A percentile compares a stretch with the other conserved stretches of the same genome.
Evolutionary conservation across 1,140 invertebrate species (phyloP).

Genomic region (Sitophilus oryzae): DNA sequence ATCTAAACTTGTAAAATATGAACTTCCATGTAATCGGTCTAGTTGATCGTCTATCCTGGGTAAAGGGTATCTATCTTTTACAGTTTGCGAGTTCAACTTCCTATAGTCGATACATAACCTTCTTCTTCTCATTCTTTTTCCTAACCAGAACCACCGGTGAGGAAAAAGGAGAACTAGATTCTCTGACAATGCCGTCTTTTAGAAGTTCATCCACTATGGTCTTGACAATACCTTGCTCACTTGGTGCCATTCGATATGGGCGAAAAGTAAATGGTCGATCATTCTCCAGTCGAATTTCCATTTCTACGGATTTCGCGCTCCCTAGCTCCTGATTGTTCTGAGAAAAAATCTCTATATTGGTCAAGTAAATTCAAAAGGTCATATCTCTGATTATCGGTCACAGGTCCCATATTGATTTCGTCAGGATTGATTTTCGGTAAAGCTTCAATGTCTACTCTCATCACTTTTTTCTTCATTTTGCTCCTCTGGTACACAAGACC

Average conservation of each 20-base stretch:
- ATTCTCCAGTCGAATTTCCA: too few species aligned
- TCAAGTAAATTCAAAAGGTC: too few species aligned
- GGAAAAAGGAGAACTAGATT: slow-evolving; percentile 38
- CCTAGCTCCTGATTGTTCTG: too few species aligned
- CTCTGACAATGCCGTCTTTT: slow-evolving; percentile 31
- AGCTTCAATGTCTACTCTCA: too few species aligned
- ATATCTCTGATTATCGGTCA: too few species aligned
- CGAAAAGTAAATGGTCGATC: slow-evolving; percentile 30
- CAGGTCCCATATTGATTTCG: too few species aligned
- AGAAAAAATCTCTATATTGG: too few species aligned
- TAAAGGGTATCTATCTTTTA: slow-evolving; percentile 30
- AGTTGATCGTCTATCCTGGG: slow-evolving; percentile 41
- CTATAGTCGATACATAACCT: slow-evolving; percentile 35
- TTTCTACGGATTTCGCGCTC: too few species aligned
- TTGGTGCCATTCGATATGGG: slow-evolving; percentile 29
- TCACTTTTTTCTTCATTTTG: too few species aligned
- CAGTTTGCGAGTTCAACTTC: slow-evolving; percentile 31
- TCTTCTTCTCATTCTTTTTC: slow-evolving; percentile 34
- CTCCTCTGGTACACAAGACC: too few species aligned
- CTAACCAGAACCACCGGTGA: slow-evolving; percentile 32
- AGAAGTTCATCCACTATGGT: slow-evolving; percentile 34
- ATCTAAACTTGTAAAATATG: slow-evolving; percentile 34
- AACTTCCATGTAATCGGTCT: slow-evolving; percentile 25
- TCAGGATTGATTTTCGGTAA: too few species aligned
- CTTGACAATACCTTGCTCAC: slow-evolving; percentile 30